These are phyloP conservation scores for Portunus trituberculatus DNA, from an alignment of 1,140 invertebrate genomes.

Conservation along the genomic window DNA sequence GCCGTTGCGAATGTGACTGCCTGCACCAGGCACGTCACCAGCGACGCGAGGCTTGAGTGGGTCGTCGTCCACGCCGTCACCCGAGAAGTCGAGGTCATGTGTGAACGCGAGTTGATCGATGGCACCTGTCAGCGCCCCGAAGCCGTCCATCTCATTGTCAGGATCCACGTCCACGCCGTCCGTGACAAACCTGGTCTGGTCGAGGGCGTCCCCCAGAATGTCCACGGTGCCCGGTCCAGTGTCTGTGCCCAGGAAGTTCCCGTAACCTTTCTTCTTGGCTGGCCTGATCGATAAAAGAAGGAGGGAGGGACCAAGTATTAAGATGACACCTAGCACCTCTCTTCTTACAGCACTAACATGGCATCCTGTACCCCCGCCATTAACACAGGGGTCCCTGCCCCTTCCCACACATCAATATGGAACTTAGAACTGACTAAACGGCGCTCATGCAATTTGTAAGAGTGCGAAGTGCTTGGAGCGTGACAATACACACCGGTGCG, in stretches of 20 bases:
- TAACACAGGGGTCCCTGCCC: background rate
- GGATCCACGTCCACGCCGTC: slow-evolving; percentile 63
- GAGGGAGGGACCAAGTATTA: background rate
- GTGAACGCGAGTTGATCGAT: slow-evolving; percentile 90
- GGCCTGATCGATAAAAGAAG: slow-evolving; percentile 21
- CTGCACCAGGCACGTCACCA: background rate
- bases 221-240: slow-evolving; percentile 61
- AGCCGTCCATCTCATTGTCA: slow-evolving; percentile 66
- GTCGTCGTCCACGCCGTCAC: slow-evolving; percentile 78
- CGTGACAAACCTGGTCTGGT: slow-evolving; percentile 52
- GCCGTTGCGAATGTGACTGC: background rate
- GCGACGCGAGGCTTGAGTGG: slow-evolving; percentile 46
- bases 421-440: background rate
- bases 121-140: slow-evolving; percentile 86
- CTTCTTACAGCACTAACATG: background rate
- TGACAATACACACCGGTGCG: background rate
- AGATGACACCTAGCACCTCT: background rate
- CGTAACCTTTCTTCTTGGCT: slow-evolving; percentile 72
- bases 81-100: slow-evolving; percentile 84
- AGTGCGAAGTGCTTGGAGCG: background rate
- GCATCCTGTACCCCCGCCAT: background rate
- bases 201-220: slow-evolving; percentile 65
- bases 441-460: background rate
- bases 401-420: background rate
- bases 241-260: slow-evolving; percentile 64